Conservation (phyloP, 1,140 invertebrate genomes). For the Atta cephalotes region DNA sequence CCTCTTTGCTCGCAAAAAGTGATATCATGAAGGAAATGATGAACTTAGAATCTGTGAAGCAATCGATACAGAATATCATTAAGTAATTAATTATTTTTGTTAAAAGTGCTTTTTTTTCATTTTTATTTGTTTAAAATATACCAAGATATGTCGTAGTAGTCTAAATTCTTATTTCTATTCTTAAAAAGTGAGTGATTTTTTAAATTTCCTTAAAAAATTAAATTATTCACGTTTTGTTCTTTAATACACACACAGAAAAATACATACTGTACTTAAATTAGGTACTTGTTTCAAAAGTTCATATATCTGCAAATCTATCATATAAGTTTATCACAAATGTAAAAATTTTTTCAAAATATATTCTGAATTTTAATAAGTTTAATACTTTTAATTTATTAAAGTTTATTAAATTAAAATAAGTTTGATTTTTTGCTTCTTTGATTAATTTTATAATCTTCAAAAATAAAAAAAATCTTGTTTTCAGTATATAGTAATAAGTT, state of each 20-base stretch:
- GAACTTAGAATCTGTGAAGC: neutral
- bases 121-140: neutral
- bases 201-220: neutral
- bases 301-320: too few species aligned
- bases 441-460: too few species aligned
- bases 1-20: neutral
- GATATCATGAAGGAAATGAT: conserved; percentile 12
- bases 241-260: neutral
- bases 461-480: too few species aligned
- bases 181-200: neutral
- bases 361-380: too few species aligned
- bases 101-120: neutral
- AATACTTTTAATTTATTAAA: too few species aligned
- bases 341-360: too few species aligned
- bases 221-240: neutral
- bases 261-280: neutral
- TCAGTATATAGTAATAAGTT: too few species aligned
- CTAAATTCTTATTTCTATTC: neutral
- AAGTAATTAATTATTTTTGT: neutral
- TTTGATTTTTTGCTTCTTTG: too few species aligned
- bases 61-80: neutral
- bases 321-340: too few species aligned
- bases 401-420: too few species aligned
- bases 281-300: too few species aligned
- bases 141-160: neutral